Evolutionary conservation across 1,140 invertebrate genomes (phyloP).

Genomic region (Archegozetes longisetosus): DNA sequence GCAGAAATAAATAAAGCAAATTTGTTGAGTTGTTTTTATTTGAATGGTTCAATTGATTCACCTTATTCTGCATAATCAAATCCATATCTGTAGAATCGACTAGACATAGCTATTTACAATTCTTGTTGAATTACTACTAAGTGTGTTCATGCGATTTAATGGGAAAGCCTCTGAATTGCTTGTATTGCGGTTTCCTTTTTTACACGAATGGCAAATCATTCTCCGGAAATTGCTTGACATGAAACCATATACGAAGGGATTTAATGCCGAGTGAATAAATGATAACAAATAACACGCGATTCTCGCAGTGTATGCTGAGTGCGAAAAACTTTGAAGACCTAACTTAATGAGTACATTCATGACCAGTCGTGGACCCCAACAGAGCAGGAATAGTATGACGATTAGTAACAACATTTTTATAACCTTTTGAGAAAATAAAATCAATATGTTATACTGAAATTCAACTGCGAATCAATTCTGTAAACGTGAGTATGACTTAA

Average conservation of each 20-base stretch:
- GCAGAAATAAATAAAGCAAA: too few relatives aligned
- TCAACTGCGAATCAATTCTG: too few relatives aligned
- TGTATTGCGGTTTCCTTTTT: background rate
- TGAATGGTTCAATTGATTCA: too few relatives aligned
- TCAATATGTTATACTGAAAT: too few relatives aligned
- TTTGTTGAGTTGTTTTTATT: too few relatives aligned
- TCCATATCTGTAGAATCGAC: too few relatives aligned
- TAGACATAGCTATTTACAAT: background rate
- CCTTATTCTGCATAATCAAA: too few relatives aligned
- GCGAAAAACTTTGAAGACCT: constrained; percentile 20
- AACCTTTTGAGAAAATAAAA: constrained; percentile 26
- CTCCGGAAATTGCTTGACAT: background rate
- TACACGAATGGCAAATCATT: background rate
- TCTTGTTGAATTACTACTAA: background rate
- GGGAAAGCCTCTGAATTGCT: background rate
- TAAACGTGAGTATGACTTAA: too few relatives aligned
- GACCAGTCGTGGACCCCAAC: constrained; percentile 35
- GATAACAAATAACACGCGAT: constrained; percentile 22
- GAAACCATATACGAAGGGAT: constrained; percentile 36
- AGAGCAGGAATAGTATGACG: constrained; percentile 34
- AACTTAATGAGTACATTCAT: constrained; percentile 28
- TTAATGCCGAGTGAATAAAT: constrained; percentile 32
- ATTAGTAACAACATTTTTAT: constrained; percentile 37
- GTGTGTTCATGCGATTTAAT: background rate
- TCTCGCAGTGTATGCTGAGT: constrained; percentile 20